Evolutionary conservation across 2,113 vertebrate genomes (phyloP), one percentile per base, ranked within the genome.

Genomic region (Corythaixoides concolor): DNA sequence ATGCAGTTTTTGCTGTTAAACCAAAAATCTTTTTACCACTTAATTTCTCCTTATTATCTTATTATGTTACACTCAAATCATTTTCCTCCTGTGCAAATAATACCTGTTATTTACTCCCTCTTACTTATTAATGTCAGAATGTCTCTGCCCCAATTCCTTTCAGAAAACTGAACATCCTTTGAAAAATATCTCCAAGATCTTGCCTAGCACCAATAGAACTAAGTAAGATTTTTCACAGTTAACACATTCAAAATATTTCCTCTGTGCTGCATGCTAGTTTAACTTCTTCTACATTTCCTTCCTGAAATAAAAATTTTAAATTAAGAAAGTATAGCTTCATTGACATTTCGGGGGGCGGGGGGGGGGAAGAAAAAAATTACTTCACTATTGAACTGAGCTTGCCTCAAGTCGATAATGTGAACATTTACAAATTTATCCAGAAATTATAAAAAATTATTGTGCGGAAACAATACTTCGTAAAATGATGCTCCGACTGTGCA

Each of bases 1-100:
- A n/a, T n/a, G 45, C 30, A 72, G 60, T 33, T 96, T 92, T 88
- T 94, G 50, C 89, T 92, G 45, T 56, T 83, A 91, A 83, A 75
- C 30, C 37, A 56, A 83, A 79, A 79, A 81, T 67, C 49, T 89
- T 93, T 89, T 90, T 85, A 93, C 27, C 49, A 27, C 35, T 77
- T 94, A 66, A 89, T 82, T 75, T 90, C 73, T 77, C n/a, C 20
- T 7, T 68, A 83, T 73, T 88, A 90, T 80, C 93, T 83, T 70
- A 82, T 64, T 85, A 85, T 50, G 27, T 64, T 88, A 78, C 23
- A 59, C 20, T 85, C 80, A 59, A 62, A 88, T 90, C 0, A 64
- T 60, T 75, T 82, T 32, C 63, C 64, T 73, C 76, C 69, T 53
- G 43, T 68, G 73, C 64, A 80, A 67, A 50, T 84, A 88, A 78